Evolutionary conservation across 37 sponge, comb jelly and placozoan genomes (phyloP), one percentile per base, ranked within the genome.

Genomic region (Halichondria panicea): DNA sequence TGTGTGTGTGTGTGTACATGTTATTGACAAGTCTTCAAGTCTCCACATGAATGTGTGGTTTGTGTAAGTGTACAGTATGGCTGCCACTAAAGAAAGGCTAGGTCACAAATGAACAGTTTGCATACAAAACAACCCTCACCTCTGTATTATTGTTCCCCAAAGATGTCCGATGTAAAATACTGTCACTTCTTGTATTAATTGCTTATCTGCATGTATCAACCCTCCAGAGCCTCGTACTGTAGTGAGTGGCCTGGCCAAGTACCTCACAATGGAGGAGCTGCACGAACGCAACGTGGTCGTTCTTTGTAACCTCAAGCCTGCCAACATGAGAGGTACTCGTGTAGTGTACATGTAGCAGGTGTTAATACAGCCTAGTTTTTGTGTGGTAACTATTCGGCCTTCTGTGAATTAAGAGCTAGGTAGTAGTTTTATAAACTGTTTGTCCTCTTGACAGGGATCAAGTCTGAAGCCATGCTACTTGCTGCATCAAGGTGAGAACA

Each of bases 241-340:
- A 4, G 84, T 96, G 57, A 96, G 97, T 80, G 97, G 97, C 1
- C 81, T 96, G 30, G 88, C 80, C n/a, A 84, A 90, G 43, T 78
- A 57, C 53, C 36, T 90, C 0, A 31, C 93, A 15, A 42, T 86
- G 52, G 94, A 96, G 31, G 80, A 84, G 21, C 85, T 96, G 24
- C 60, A 36, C 0, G 81, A 82, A 22, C 58, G 85, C 13, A 61
- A 72, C 57, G 94, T 89, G 27, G 88, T 89, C 2, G 61, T 96
- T 13, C 30, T 96, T 3, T 96, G 97, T 62, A 96, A 96, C 68
- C 69, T 96, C 63, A 96, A 96, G 72, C 94, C 97, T 37, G 80
- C 57, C 22, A 84, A 81, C 36, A 96, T 96, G 93, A 82, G 91
- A 76, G 97, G 96, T 84, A 62, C 15, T 31, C 4, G 15, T 34